phyloP scores from a whole-genome alignment of 1,140 invertebrate species.

The Sinonovacula constricta region DNA sequence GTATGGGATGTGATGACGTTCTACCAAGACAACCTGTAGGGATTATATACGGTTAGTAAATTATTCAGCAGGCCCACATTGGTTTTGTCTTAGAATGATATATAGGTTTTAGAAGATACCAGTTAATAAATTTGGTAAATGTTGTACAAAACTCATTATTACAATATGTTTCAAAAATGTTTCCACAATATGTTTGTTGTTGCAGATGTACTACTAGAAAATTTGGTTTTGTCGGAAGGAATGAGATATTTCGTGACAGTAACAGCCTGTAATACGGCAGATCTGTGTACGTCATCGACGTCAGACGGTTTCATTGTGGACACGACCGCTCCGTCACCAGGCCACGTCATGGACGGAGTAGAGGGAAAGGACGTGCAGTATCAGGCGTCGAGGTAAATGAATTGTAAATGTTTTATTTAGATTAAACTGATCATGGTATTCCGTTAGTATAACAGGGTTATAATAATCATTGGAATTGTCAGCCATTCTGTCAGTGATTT shows the following conservation, averaged over 20 bases:
- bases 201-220: slow-evolving; percentile 8
- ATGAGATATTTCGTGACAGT: slow-evolving; percentile 13
- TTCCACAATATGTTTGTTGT: too few species aligned
- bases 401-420: too few species aligned
- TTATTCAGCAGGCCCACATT: too few species aligned
- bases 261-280: slow-evolving; percentile 21
- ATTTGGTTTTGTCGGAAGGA: slow-evolving; percentile 14
- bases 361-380: slow-evolving; percentile 9
- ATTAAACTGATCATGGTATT: too few species aligned
- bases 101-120: too few species aligned
- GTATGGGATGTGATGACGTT: slow-evolving; percentile 49
- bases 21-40: slow-evolving; percentile 5
- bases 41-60: background rate
- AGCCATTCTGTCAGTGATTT: too few species aligned
- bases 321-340: background rate
- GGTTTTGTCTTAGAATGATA: too few species aligned
- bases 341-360: background rate
- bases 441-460: too few species aligned
- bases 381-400: slow-evolving; percentile 32
- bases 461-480: too few species aligned
- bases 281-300: background rate
- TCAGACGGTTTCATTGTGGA: slow-evolving; percentile 21
- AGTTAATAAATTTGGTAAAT: too few species aligned
- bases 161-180: too few species aligned
- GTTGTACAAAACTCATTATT: too few species aligned